Conservation (phyloP, 2,113 vertebrate species). For the Podarcis muralis region DNA sequence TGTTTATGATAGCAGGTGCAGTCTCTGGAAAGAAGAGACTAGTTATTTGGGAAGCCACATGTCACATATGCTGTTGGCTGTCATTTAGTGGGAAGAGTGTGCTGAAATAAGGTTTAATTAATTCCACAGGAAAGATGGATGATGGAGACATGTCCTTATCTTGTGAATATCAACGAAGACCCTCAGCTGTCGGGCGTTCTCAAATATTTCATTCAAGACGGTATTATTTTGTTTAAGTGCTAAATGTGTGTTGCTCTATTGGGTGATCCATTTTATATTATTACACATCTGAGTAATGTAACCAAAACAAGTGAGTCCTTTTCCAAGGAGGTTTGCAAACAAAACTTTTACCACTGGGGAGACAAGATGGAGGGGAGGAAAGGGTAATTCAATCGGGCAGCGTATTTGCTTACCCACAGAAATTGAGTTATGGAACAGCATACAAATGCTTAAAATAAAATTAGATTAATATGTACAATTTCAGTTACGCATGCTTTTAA, state of each 20-base stretch:
- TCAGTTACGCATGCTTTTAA: neutral
- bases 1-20: neutral
- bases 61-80: neutral
- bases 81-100: neutral
- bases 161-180: conserved; percentile 88
- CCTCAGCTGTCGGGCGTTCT: conserved; percentile 87
- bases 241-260: neutral
- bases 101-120: conserved; percentile 9
- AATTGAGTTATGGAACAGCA: too few species aligned
- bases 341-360: neutral
- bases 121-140: conserved; percentile 81
- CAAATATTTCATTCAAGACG: conserved; percentile 84
- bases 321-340: too few species aligned
- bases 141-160: conserved; percentile 85
- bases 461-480: neutral
- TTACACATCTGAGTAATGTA: neutral
- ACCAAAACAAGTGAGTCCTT: neutral
- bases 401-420: too few species aligned
- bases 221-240: conserved; percentile 58
- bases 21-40: neutral
- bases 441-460: neutral
- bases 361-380: too few species aligned
- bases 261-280: neutral
- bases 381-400: too few species aligned
- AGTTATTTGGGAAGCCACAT: neutral